A percentile compares a stretch with the other conserved stretches of the same genome.
Evolutionary conservation across 2,888 invertebrate genomes (phyloP).

Genomic region (Chrysina gloriosa): DNA sequence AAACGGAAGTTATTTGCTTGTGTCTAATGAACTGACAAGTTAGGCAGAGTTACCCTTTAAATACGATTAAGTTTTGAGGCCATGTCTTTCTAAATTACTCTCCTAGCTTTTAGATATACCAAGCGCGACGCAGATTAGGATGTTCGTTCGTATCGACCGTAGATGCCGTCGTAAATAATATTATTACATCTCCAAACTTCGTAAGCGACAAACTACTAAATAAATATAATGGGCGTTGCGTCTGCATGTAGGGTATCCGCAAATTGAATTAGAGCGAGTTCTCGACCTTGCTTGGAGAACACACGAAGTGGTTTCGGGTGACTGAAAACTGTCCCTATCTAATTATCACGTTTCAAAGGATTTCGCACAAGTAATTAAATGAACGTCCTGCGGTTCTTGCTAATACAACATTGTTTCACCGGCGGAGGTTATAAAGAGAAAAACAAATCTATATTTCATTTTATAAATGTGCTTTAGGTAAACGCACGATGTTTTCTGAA

Average conservation of each 20-base stretch:
- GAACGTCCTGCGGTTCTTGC: constrained; percentile 26
- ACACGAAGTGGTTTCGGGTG: constrained; percentile 41
- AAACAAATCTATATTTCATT: no score
- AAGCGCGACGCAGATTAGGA: background rate
- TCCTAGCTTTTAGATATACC: background rate
- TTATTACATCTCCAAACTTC: constrained; percentile 19
- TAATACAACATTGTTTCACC: constrained; percentile 1
- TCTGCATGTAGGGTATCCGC: constrained; percentile 16
- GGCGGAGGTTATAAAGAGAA: no score
- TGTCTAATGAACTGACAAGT: no score
- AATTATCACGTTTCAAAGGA: constrained; percentile 50
- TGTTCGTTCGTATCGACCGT: background rate
- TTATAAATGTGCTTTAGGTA: no score
- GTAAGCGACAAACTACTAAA: constrained; percentile 18
- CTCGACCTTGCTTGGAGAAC: background rate
- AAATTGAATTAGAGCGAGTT: constrained; percentile 34
- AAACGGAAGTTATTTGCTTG: no score
- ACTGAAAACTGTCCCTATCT: constrained; percentile 45
- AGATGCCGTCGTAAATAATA: constrained; percentile 4
- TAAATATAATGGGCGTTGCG: constrained; percentile 23
- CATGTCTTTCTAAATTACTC: background rate
- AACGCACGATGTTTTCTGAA: no score
- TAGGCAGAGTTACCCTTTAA: background rate
- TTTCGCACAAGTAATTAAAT: constrained; percentile 49
- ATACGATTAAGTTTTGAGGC: background rate